phyloP scores from a whole-genome alignment of 1,140 invertebrate genomes.

The Zaprionus africanus region DNA sequence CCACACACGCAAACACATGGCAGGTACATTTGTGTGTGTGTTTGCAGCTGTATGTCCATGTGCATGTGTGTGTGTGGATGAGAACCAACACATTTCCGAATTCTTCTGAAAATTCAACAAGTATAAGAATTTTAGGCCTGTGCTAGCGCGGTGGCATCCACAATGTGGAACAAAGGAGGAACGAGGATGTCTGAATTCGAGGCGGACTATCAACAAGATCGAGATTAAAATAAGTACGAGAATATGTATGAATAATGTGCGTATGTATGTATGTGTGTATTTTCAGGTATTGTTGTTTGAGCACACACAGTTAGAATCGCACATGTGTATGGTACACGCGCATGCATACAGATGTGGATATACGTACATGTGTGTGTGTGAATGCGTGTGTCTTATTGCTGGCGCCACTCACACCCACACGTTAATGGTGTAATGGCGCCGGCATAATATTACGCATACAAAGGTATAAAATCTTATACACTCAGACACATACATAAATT shows the following conservation, averaged over 20 bases:
- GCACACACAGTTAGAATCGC: constrained; percentile 4
- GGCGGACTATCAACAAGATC: constrained; percentile 20
- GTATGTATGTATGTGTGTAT: not conserved
- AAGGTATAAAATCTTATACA: constrained; percentile 13
- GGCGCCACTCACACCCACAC: constrained; percentile 44
- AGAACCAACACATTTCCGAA: constrained; percentile 51
- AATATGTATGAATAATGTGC: constrained; percentile 8
- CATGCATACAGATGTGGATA: constrained; percentile 6
- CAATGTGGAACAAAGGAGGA: constrained; percentile 29
- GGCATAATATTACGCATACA: constrained; percentile 19
- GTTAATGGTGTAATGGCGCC: constrained; percentile 32
- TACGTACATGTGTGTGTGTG: not conserved
- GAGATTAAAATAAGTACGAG: constrained; percentile 17
- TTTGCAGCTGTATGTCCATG: constrained; percentile 2
- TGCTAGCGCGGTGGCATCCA: constrained; percentile 28
- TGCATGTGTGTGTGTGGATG: constrained; percentile 20
- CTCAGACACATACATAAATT: constrained; percentile 17
- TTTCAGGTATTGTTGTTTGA: constrained; percentile 1
- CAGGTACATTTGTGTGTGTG: not conserved
- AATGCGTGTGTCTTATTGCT: constrained; percentile 16
- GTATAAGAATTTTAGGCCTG: constrained; percentile 40
- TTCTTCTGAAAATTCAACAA: constrained; percentile 56
- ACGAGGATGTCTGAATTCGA: constrained; percentile 20
- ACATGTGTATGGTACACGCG: constrained; percentile 4
- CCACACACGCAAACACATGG: not conserved